Evolutionary conservation across 2,888 invertebrate genomes (phyloP).

Genomic region (Sphaeridia pumilis): DNA sequence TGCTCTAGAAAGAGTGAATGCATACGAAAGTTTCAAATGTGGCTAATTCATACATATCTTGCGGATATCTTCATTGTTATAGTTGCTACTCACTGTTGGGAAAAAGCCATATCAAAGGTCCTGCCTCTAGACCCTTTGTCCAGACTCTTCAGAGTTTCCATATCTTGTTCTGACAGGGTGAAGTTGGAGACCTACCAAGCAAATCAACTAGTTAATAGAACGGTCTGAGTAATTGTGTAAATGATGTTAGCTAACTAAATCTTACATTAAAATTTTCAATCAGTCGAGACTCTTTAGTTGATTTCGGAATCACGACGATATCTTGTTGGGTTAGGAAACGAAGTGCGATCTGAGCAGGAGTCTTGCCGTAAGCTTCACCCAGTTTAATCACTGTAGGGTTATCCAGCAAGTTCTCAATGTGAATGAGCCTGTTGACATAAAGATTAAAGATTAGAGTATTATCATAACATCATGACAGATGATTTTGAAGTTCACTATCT

Average conservation of each 20-base stretch:
- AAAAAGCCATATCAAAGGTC: conserved; percentile 12
- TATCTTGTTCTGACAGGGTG: conserved; percentile 12
- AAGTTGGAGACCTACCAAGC: conserved; percentile 15
- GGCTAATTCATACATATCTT: too few relatives aligned
- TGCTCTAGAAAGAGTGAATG: conserved; percentile 9
- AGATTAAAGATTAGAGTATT: too few relatives aligned
- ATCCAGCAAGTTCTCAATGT: conserved; percentile 28
- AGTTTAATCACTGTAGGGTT: conserved; percentile 38
- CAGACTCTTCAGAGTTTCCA: conserved; percentile 13
- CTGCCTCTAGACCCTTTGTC: conserved; percentile 15
- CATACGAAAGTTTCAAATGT: too few relatives aligned
- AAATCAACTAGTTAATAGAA: neutral
- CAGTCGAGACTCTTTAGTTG: conserved; percentile 58
- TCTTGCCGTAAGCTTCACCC: conserved; percentile 48
- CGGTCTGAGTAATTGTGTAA: neutral
- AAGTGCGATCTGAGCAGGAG: conserved; percentile 62
- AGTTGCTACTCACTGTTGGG: conserved; percentile 1
- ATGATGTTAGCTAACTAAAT: neutral
- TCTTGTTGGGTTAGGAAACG: conserved; percentile 61
- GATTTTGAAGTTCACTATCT: too few relatives aligned
- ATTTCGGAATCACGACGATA: conserved; percentile 69
- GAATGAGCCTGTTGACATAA: neutral
- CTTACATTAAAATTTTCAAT: conserved; percentile 57
- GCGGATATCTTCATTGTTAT: too few relatives aligned
- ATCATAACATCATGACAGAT: too few relatives aligned